These are phyloP conservation scores for Trilocha varians DNA, from an alignment of 2,888 invertebrate genomes.

Conservation along the genomic window DNA sequence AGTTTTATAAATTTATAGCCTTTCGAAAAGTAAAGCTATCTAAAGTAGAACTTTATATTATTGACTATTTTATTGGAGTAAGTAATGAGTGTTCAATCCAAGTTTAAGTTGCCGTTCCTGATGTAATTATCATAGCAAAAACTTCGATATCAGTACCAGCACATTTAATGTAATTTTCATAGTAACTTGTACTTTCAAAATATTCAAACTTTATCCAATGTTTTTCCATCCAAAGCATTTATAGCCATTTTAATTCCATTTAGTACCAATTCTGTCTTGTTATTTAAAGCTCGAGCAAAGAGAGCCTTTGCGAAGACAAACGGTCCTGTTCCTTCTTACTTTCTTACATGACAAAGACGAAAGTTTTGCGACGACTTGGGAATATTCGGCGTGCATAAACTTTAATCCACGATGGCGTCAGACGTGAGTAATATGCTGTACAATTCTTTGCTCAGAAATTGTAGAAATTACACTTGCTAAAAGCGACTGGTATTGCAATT, in stretches of 20 bases:
- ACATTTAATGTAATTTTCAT: not conserved
- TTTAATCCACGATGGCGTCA: slow-evolving; percentile 29
- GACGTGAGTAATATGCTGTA: not conserved
- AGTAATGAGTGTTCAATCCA: too few species aligned
- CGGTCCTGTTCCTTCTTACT: slow-evolving; percentile 44
- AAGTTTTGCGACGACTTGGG: slow-evolving; percentile 49
- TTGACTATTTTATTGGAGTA: too few species aligned
- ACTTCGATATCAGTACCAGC: too few species aligned
- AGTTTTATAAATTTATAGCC: too few species aligned
- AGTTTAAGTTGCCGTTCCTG: not conserved
- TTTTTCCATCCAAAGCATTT: slow-evolving; percentile 11
- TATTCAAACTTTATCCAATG: not conserved
- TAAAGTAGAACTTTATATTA: too few species aligned
- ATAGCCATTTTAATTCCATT: slow-evolving; percentile 22
- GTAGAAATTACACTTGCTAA: not conserved
- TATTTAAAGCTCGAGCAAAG: slow-evolving; percentile 49
- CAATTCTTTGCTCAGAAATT: not conserved
- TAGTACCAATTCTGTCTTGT: slow-evolving; percentile 26
- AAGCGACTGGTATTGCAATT: too few species aligned
- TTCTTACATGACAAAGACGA: slow-evolving; percentile 63
- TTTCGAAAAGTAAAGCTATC: too few species aligned
- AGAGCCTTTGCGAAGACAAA: slow-evolving; percentile 49
- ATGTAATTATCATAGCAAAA: not conserved
- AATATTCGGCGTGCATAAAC: slow-evolving; percentile 51
- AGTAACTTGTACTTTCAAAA: not conserved